These are phyloP conservation scores for Nothoprocta pentlandii DNA, from an alignment of 2,113 vertebrate genomes.

Conservation along the genomic window DNA sequence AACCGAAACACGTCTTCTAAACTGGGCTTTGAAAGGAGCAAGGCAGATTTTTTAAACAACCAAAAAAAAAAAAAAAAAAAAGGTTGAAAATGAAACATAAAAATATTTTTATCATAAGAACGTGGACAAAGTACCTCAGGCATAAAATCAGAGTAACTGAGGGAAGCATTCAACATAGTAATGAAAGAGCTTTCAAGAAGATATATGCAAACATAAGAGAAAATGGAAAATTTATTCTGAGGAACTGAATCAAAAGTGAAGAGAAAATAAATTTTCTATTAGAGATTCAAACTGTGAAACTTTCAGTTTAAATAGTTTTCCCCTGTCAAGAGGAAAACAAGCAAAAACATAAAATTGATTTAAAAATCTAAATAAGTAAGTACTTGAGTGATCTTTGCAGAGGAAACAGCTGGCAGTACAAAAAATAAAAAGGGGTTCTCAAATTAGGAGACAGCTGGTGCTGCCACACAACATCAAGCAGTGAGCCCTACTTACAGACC, in stretches of 20 bases:
- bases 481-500: background rate
- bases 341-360: background rate
- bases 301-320: background rate
- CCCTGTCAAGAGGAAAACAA: background rate
- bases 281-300: background rate
- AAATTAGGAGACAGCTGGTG: background rate
- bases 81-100: background rate
- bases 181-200: background rate
- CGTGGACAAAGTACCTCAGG: background rate
- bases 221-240: background rate
- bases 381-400: accelerated
- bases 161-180: background rate
- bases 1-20: background rate
- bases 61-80: background rate
- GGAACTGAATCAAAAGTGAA: background rate
- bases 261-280: background rate
- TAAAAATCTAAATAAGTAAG: background rate
- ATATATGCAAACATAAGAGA: background rate
- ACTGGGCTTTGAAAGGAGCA: background rate
- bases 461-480: background rate
- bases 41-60: background rate
- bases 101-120: background rate
- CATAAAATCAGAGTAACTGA: background rate
- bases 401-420: background rate
- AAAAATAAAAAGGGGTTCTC: background rate